Evolutionary conservation across 2,797 vertebrate genomes (phyloP).

Genomic region (Etheostoma perlongum): DNA sequence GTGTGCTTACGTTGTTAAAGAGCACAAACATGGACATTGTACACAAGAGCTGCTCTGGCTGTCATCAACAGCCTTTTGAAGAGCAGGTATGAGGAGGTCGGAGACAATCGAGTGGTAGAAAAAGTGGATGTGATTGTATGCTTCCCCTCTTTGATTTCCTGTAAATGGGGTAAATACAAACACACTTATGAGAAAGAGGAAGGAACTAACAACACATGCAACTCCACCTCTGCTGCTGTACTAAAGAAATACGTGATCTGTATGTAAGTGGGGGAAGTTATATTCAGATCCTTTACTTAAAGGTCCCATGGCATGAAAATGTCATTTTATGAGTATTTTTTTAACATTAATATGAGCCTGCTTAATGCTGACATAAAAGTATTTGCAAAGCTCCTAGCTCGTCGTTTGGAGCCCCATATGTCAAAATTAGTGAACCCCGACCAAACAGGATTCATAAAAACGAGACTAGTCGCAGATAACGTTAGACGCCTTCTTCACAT

Average conservation of each 20-base stretch:
- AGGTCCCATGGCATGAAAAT: too few species aligned
- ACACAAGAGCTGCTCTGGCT: slow-evolving; percentile 61
- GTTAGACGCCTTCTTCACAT: too few species aligned
- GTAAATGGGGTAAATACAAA: slow-evolving; percentile 25
- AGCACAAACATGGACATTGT: slow-evolving; percentile 66
- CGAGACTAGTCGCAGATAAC: too few species aligned
- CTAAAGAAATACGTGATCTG: background rate
- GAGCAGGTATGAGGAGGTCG: slow-evolving; percentile 37
- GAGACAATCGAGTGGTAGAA: slow-evolving; percentile 64
- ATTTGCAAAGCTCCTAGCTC: too few species aligned
- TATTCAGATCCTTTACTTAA: background rate
- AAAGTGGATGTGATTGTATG: slow-evolving; percentile 55
- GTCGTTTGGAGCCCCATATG: too few species aligned
- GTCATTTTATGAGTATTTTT: too few species aligned
- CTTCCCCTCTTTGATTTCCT: slow-evolving; percentile 49
- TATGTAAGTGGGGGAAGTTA: background rate
- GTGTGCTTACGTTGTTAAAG: slow-evolving; percentile 75
- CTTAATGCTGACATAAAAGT: too few species aligned
- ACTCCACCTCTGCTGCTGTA: background rate
- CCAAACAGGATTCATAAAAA: too few species aligned
- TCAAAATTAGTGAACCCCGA: too few species aligned
- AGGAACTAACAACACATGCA: slow-evolving; percentile 27
- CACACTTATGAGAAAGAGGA: slow-evolving; percentile 54
- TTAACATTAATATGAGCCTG: too few species aligned
- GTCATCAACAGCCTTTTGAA: slow-evolving; percentile 32